Base-by-base conservation (phyloP, 2,888 invertebrate species). In the Watsonalla cultraria region DNA sequence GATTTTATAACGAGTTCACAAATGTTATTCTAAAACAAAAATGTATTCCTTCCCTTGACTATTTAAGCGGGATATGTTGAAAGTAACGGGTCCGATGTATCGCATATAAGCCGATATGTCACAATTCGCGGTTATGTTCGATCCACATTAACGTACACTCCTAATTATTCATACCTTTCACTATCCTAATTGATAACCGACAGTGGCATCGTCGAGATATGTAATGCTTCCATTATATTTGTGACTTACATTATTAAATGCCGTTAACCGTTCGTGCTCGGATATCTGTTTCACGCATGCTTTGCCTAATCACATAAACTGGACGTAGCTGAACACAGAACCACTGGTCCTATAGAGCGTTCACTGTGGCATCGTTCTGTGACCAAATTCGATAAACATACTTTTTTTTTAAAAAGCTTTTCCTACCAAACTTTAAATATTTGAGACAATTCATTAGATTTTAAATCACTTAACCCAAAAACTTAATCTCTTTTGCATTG, bases 401-500 rank as follows among this genome's bases (percentile, higher is more conserved):
- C 74, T 11, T 11, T 42, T 77, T 77, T 77, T 74, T 78, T 78
- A 75, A 74, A 78, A 79, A 81, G 73, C 70, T 73, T 76, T 72
- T 68, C 70, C 66, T 78, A 77, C 68, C 78, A 78, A 76, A 81
- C 72, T 76, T 54, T 65, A 60, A 63, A 72, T 65, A 74, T 73
- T 73, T 68, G 74, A 78, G 76, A 80, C 71, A 66, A 62, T 67
- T 59, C 55, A 72, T 69, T 63, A 62, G 57, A 62, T 72, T 78
- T 54, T 74, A 75, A 78, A 79, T 78, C 77, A 86, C 87, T 85
- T 83, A 86, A 76, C 78, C 77, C 82, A 82, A 81, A 78, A 80
- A 84, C 80, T 84, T 87, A 90, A 89, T 89, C 87, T 89, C 89
- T 84, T 88, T 89, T 79, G 82, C 80, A 86, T 85, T 88, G 88